phyloP scores from a whole-genome alignment of 2,888 invertebrate species.

The Alloscopus bannaensis region DNA sequence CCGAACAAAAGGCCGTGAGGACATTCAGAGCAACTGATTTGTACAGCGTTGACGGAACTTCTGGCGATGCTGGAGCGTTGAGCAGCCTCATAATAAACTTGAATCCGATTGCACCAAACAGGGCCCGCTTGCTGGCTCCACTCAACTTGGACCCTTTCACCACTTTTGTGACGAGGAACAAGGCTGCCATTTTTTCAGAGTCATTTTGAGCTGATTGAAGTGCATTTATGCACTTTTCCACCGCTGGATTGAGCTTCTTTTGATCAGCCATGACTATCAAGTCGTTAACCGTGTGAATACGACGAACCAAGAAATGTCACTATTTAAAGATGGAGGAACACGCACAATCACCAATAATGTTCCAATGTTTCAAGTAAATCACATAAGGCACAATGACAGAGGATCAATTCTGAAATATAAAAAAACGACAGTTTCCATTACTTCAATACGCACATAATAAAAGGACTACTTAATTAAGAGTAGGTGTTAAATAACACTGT shows the following conservation, averaged over 20 bases:
- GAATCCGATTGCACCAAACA: conserved; percentile 93
- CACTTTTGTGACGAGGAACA: conserved; percentile 93
- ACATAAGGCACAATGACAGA: not conserved
- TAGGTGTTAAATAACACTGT: too few relatives aligned
- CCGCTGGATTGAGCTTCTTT: conserved; percentile 76
- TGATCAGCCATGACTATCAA: conserved; percentile 44
- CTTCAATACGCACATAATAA: too few relatives aligned
- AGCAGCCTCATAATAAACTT: conserved; percentile 89
- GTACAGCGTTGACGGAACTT: conserved; percentile 92
- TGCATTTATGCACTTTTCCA: conserved; percentile 89
- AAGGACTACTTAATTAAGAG: too few relatives aligned
- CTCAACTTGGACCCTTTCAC: conserved; percentile 89
- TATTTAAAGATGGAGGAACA: too few relatives aligned
- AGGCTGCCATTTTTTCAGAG: conserved; percentile 92
- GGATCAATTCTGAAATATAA: too few relatives aligned
- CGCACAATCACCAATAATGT: too few relatives aligned
- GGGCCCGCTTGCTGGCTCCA: conserved; percentile 84
- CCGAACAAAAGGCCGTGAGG: conserved; percentile 89
- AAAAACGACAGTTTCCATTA: too few relatives aligned
- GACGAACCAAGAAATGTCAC: too few relatives aligned
- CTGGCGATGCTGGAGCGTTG: conserved; percentile 84
- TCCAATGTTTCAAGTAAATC: too few relatives aligned
- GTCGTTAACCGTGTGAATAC: too few relatives aligned
- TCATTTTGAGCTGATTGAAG: conserved; percentile 88
- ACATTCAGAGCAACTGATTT: conserved; percentile 93